Evolutionary conservation across 2,113 vertebrate species (phyloP).

Genomic region (Leucopsar rothschildi): DNA sequence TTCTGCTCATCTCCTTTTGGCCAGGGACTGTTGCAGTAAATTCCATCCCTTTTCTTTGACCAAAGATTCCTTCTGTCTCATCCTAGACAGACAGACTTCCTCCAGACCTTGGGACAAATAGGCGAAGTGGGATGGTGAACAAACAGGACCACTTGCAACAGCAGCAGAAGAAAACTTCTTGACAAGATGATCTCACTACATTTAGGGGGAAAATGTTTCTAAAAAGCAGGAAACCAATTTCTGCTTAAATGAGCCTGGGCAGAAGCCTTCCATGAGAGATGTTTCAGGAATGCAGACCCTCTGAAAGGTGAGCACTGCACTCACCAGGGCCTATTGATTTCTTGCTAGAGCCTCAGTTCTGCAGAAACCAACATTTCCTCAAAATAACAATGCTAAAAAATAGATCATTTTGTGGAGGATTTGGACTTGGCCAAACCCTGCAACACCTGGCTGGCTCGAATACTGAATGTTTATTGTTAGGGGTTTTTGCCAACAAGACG

Average conservation of each 20-base stretch:
- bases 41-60: not conserved
- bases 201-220: not conserved
- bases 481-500: not conserved
- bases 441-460: not conserved
- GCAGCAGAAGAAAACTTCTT: not conserved
- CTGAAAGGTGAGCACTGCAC: not conserved
- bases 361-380: not conserved
- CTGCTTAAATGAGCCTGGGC: not conserved
- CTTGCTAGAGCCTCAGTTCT: not conserved
- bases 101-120: not conserved
- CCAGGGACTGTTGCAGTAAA: not conserved
- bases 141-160: not conserved
- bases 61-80: not conserved
- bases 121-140: not conserved
- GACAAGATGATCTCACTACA: not conserved
- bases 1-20: not conserved
- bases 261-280: not conserved
- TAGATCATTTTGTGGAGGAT: not conserved
- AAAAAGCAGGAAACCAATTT: not conserved
- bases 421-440: not conserved
- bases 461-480: not conserved
- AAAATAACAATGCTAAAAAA: not conserved
- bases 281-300: not conserved
- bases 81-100: not conserved
- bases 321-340: not conserved